Conservation (phyloP, 92 coral and sea anemone species). For the Phymanthus crucifer region DNA sequence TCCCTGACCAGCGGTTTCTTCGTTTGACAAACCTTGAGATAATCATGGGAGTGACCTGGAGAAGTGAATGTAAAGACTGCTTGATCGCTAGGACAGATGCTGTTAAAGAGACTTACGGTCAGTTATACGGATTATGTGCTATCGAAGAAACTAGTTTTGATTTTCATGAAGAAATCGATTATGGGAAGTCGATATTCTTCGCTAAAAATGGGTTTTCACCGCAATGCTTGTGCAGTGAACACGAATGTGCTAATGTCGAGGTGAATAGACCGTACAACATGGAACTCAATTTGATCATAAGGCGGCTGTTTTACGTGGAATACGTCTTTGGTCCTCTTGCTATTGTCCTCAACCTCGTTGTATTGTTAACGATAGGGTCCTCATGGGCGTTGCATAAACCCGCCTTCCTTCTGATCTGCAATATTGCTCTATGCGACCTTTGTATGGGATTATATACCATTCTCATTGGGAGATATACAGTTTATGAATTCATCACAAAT, state of each 20-base stretch:
- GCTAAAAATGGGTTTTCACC: slow-evolving; percentile 46
- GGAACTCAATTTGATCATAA: slow-evolving; percentile 39
- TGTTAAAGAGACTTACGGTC: slow-evolving; percentile 15
- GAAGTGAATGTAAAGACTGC: slow-evolving; percentile 39
- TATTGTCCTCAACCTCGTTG: slow-evolving; percentile 29
- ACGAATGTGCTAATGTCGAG: slow-evolving; percentile 23
- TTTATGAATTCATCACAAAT: slow-evolving; percentile 58
- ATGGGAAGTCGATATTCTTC: slow-evolving; percentile 47
- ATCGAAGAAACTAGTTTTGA: neutral
- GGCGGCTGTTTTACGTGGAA: slow-evolving; percentile 54
- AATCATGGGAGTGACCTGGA: slow-evolving; percentile 50
- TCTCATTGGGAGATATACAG: slow-evolving; percentile 57
- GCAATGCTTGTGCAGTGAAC: slow-evolving; percentile 45
- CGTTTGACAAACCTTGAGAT: slow-evolving; percentile 24
- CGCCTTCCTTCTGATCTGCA: slow-evolving; percentile 53
- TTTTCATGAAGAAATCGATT: slow-evolving; percentile 47
- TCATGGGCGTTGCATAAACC: slow-evolving; percentile 47
- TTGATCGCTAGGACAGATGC: slow-evolving; percentile 26
- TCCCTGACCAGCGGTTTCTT: slow-evolving; percentile 45
- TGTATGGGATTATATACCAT: slow-evolving; percentile 59
- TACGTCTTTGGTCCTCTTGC: slow-evolving; percentile 52
- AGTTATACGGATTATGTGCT: slow-evolving; percentile 11
- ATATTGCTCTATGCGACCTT: slow-evolving; percentile 57
- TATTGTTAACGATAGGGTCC: slow-evolving; percentile 26
- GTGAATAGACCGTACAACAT: slow-evolving; percentile 20